Conservation (phyloP, 2,113 vertebrate species). For the Piaya cayana region DNA sequence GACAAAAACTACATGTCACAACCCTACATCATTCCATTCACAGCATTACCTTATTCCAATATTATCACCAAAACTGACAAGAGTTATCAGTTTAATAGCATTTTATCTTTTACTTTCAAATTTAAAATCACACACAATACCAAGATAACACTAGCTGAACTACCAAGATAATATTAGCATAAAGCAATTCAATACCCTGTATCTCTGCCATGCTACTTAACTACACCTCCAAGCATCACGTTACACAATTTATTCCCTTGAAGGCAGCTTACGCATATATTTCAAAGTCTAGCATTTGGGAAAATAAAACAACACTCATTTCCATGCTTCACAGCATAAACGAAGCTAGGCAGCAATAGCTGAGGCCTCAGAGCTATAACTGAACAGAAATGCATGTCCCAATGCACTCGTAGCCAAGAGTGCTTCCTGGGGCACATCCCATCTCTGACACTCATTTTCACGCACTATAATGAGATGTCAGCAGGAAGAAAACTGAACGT, state of each 20-base stretch:
- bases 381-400: background rate
- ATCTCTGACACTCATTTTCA: fast-evolving
- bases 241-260: background rate
- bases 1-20: background rate
- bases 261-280: background rate
- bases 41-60: background rate
- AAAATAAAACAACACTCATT: background rate
- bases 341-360: background rate
- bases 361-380: background rate
- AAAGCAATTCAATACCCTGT: background rate
- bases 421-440: fast-evolving
- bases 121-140: background rate
- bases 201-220: background rate
- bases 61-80: background rate
- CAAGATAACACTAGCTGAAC: slow-evolving; percentile 23
- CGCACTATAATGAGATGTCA: fast-evolving
- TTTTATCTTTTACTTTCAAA: background rate
- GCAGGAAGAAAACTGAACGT: background rate
- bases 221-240: background rate
- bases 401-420: fast-evolving
- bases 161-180: slow-evolving; percentile 5
- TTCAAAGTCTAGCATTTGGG: background rate
- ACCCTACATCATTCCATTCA: background rate
- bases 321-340: background rate
- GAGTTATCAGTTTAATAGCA: background rate